Evolutionary conservation across 2,888 invertebrate genomes (phyloP).

Genomic region (Volucella zonaria): DNA sequence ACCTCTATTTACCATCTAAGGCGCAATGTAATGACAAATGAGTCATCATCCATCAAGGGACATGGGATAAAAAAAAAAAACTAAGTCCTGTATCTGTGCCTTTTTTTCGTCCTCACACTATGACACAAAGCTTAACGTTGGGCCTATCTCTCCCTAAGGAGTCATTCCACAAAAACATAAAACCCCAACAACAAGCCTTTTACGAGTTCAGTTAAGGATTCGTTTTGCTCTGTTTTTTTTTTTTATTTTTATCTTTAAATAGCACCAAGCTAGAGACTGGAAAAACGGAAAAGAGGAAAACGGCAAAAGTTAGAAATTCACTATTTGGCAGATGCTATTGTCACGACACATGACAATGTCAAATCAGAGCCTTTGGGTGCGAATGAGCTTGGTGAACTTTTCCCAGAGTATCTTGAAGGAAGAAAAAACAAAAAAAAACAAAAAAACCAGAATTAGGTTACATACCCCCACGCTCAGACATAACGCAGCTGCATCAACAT

Average conservation of each 20-base stretch:
- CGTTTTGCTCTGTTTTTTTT: background rate
- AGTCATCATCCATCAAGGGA: conserved; percentile 67
- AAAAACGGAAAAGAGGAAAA: background rate
- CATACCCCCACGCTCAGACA: conserved; percentile 5
- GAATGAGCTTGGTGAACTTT: conserved; percentile 31
- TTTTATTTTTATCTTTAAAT: no score
- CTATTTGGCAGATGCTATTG: conserved; percentile 53
- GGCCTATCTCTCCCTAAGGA: conserved; percentile 59
- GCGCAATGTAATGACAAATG: conserved; percentile 67
- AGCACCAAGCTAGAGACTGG: background rate
- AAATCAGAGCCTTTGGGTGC: conserved; percentile 41
- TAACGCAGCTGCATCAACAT: no score
- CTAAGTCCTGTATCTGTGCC: conserved; percentile 25
- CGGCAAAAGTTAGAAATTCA: conserved; percentile 53
- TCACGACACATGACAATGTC: conserved; percentile 52
- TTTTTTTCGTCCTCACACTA: background rate
- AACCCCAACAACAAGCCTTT: conserved; percentile 42
- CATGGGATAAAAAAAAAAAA: conserved; percentile 35
- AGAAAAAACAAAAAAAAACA: conserved; percentile 13
- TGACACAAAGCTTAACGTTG: conserved; percentile 33
- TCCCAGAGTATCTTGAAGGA: background rate
- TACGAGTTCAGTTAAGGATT: conserved; percentile 57
- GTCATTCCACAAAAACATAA: conserved; percentile 21
- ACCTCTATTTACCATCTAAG: conserved; percentile 26
- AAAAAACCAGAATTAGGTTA: conserved; percentile 26